Percentiles rank a stretch among this genome's conserved stretches.
These are phyloP conservation scores for Sitophilus oryzae DNA, from an alignment of 1,140 invertebrate genomes.

Conservation along the genomic window DNA sequence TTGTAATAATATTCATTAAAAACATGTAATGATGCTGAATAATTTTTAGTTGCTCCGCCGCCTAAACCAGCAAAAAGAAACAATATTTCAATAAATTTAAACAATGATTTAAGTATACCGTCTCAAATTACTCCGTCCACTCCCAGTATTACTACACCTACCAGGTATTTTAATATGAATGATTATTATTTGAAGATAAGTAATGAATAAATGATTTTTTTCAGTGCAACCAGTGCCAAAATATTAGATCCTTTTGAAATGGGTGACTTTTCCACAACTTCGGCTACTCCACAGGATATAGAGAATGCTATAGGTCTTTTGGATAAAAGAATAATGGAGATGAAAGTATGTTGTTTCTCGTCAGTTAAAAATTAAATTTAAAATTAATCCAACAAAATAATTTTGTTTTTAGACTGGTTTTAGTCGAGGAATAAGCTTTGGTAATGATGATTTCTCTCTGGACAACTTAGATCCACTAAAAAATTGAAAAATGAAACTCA, in stretches of 20 bases:
- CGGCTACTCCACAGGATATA: constrained; percentile 51
- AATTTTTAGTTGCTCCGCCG: constrained; percentile 69
- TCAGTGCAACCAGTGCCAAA: constrained; percentile 34
- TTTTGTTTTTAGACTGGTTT: constrained; percentile 61
- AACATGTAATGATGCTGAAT: no score
- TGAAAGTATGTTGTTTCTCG: no score
- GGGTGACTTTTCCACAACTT: constrained; percentile 60
- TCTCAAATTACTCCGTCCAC: constrained; percentile 30
- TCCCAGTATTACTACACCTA: constrained; percentile 15
- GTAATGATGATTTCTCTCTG: constrained; percentile 79
- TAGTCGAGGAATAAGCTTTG: constrained; percentile 68
- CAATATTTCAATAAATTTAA: constrained; percentile 45
- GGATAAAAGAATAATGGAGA: constrained; percentile 73
- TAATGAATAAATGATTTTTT: constrained; percentile 8
- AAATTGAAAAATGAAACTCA: constrained; percentile 43
- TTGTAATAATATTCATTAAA: no score
- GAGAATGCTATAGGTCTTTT: constrained; percentile 68
- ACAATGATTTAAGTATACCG: constrained; percentile 47
- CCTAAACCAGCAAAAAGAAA: constrained; percentile 65
- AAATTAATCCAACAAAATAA: neutral
- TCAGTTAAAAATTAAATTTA: no score
- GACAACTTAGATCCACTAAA: constrained; percentile 75
- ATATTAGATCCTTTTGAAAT: constrained; percentile 71
- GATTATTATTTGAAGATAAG: constrained; percentile 6
- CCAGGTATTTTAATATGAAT: constrained; percentile 25